Evolutionary conservation across 2,113 vertebrate genomes (phyloP).

Genomic region (Semicossyphus pulcher): DNA sequence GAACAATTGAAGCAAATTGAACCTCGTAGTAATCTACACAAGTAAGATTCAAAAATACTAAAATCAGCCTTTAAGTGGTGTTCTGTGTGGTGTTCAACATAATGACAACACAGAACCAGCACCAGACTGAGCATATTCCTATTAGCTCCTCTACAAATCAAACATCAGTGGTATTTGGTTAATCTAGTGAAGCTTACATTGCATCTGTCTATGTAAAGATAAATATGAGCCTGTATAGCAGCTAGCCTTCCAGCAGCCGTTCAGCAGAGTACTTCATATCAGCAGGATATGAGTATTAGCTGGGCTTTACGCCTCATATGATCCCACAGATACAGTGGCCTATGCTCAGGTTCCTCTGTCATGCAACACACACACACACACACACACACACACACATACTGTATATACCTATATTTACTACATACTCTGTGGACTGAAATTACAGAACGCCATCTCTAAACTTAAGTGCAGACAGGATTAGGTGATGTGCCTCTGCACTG

Average conservation of each 20-base stretch:
- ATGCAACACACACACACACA: neutral
- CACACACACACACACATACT: too few relatives aligned
- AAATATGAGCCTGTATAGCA: neutral
- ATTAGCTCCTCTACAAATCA: neutral
- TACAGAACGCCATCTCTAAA: slow-evolving; percentile 15
- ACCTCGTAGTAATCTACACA: too few relatives aligned
- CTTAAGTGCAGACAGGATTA: slow-evolving; percentile 35
- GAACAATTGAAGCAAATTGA: too few relatives aligned
- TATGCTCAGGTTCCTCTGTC: slow-evolving; percentile 14
- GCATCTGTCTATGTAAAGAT: slow-evolving; percentile 4
- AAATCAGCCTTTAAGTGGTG: too few relatives aligned
- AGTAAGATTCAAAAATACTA: too few relatives aligned
- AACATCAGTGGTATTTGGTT: neutral
- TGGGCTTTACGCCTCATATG: slow-evolving; percentile 27
- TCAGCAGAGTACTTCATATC: slow-evolving; percentile 18
- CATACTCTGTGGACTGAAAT: slow-evolving; percentile 14
- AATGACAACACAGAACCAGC: neutral
- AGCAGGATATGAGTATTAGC: slow-evolving; percentile 33
- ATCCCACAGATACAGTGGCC: slow-evolving; percentile 39
- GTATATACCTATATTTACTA: neutral
- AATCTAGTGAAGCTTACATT: neutral
- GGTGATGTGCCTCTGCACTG: neutral
- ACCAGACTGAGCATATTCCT: neutral
- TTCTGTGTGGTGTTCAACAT: too few relatives aligned
- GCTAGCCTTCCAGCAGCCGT: neutral